Conservation (phyloP, 64 coral and sea anemone species). For the Stichodactyla mertensii region DNA sequence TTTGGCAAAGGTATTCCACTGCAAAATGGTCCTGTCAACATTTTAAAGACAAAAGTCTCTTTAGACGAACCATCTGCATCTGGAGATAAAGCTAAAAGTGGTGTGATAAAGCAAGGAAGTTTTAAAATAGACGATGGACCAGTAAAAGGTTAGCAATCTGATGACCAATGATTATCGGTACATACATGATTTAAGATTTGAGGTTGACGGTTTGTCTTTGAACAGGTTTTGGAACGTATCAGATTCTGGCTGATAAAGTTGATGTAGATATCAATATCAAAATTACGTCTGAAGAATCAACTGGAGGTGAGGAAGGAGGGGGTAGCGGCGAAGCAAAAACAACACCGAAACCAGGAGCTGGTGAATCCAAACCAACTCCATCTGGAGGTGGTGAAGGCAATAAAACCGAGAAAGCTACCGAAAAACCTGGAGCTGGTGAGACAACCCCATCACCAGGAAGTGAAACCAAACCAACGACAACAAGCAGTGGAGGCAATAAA, state of each 20-base stretch:
- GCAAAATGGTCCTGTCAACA: background rate
- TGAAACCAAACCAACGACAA: background rate
- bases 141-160: background rate
- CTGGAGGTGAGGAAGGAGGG: background rate
- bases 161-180: too few relatives aligned
- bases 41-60: background rate
- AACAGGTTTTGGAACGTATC: slow-evolving; percentile 37
- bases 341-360: background rate
- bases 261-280: slow-evolving; percentile 34
- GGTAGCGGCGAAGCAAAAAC: background rate
- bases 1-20: background rate
- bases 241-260: slow-evolving; percentile 32
- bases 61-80: background rate
- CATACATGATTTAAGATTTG: too few relatives aligned
- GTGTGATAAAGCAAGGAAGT: background rate
- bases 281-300: background rate
- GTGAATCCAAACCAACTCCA: background rate
- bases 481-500: background rate
- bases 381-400: slow-evolving; percentile 25
- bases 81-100: background rate
- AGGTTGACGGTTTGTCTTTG: background rate
- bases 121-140: slow-evolving; percentile 8
- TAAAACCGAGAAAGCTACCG: background rate
- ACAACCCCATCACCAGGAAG: background rate
- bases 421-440: too few relatives aligned